Evolutionary conservation across 2,113 vertebrate species (phyloP), one percentile per base, ranked within the genome.

Genomic region (Percina caprodes): DNA sequence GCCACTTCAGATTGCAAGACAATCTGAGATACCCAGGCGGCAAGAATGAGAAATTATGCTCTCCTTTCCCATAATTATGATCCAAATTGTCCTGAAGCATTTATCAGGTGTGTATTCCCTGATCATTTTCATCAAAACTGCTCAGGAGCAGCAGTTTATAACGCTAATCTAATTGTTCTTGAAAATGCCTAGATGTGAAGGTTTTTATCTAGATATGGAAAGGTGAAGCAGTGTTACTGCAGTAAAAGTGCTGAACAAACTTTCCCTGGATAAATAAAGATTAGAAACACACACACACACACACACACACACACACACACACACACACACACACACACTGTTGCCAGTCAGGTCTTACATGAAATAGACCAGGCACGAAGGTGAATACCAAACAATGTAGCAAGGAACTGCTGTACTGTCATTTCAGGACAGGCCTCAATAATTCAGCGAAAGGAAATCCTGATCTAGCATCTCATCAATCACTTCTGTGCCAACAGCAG

Each of bases 241-340:
- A 39, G 70, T 83, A 82, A 84, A 61, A 85, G 63, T 89, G 86
- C 91, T 91, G 84, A 91, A 86, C 76, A 83, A 82, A 88, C 76
- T 49, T 71, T 86, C 54, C 24, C 82, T 71, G 80, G 85, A 89
- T 90, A 86, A 93, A 89, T 83, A 74, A 72, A 88, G 88, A 92
- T 89, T 84, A 89, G 54, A 84, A 79, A 79, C 46, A 66, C 58
- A 66, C 48, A 55, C 70, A 24, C 46, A 54, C 56, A 59, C 58
- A 65, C 46, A 19, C 24, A 42, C 83, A 68, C 55, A 33, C 52
- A 65, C 73, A 42, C 67, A 45, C 55, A 30, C 65, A 45, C 61
- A 52, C 55, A 39, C 49, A 8, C 70, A 21, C 26, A 54, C 48
- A 65, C 60, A 21, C 45, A 60, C 35, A 63, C 11, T 55, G 23